A percentile compares a stretch with the other conserved stretches of the same genome.
Evolutionary conservation across 2,888 invertebrate species (phyloP).

Genomic region (Fragum whitleyi): DNA sequence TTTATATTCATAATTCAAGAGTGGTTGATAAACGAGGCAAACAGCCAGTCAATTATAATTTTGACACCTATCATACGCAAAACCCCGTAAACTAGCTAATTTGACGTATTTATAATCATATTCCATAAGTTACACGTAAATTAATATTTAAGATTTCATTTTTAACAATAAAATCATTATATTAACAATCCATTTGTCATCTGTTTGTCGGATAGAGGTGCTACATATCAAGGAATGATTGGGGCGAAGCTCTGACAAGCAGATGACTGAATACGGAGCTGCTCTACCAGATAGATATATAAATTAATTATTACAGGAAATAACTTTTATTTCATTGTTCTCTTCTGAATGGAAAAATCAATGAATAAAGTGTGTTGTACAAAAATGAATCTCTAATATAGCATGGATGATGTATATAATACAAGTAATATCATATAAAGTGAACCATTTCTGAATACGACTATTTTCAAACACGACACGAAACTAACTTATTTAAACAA

Average conservation of each 20-base stretch:
- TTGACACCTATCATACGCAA: constrained; percentile 45
- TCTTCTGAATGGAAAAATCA: neutral
- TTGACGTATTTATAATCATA: constrained; percentile 46
- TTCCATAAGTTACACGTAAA: constrained; percentile 61
- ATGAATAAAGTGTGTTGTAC: no score
- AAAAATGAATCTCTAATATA: no score
- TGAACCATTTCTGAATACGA: no score
- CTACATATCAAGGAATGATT: neutral
- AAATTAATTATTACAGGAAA: constrained; percentile 6
- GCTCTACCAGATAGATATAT: constrained; percentile 2
- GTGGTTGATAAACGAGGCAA: constrained; percentile 23
- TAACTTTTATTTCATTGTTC: constrained; percentile 5
- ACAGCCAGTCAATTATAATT: constrained; percentile 22
- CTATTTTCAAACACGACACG: no score
- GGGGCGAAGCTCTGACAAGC: neutral
- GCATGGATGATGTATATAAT: no score
- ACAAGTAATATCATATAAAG: no score
- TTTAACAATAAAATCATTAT: constrained; percentile 66
- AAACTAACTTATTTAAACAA: no score
- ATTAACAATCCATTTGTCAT: constrained; percentile 21
- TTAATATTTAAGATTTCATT: constrained; percentile 58
- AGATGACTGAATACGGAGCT: neutral
- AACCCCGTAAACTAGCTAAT: constrained; percentile 19
- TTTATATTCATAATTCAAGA: constrained; percentile 30
- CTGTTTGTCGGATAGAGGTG: neutral